A percentile compares a stretch with the other conserved stretches of the same genome.
Conservation (phyloP, 2,888 invertebrate species). For the Pyralis farinalis region DNA sequence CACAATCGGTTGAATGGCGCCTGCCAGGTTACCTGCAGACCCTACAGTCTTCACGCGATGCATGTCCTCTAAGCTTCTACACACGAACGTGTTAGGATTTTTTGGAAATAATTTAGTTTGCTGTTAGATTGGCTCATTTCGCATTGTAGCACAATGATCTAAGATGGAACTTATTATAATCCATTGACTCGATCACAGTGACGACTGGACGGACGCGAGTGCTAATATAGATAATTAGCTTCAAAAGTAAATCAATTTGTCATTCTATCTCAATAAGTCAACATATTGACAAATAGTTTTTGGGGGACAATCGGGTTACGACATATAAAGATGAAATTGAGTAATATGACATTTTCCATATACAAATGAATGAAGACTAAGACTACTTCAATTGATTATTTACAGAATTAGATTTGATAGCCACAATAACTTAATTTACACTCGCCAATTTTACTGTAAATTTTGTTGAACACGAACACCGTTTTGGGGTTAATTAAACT, state of each 20-base stretch:
- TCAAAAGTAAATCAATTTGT: no score
- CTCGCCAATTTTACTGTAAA: constrained; percentile 8
- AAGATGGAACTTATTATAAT: no score
- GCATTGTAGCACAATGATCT: background rate
- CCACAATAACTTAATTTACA: background rate
- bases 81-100: constrained; percentile 9
- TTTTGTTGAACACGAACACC: constrained; percentile 11
- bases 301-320: no score
- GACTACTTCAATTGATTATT: background rate
- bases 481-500: constrained; percentile 46
- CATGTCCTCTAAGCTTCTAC: constrained; percentile 33
- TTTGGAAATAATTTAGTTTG: constrained; percentile 6
- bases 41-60: constrained; percentile 66
- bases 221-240: no score
- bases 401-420: background rate
- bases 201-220: no score
- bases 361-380: no score
- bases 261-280: no score
- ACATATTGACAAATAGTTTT: no score
- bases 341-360: no score
- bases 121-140: constrained; percentile 7
- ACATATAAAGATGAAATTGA: no score
- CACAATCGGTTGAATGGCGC: constrained; percentile 64
- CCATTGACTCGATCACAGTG: no score
- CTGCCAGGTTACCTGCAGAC: constrained; percentile 64